A percentile compares a stretch with the other conserved stretches of the same genome.
Evolutionary conservation across 1,140 invertebrate species (phyloP).

Genomic region (Sarcophaga bullata): DNA sequence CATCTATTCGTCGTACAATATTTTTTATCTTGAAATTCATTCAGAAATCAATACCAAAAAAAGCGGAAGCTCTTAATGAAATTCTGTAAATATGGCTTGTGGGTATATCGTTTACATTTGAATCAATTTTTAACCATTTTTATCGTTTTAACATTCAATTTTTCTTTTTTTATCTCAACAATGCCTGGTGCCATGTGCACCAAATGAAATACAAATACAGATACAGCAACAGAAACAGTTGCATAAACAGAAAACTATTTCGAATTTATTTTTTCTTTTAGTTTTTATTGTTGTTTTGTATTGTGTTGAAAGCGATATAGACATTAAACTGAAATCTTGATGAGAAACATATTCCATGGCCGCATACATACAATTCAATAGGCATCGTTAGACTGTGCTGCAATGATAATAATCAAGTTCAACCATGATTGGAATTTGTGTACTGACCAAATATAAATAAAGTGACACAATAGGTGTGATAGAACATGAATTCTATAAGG

Average conservation of each 20-base stretch:
- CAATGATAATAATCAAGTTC: slow-evolving; percentile 13
- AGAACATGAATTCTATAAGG: slow-evolving; percentile 21
- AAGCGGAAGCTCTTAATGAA: too few relatives aligned
- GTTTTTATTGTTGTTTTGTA: background rate
- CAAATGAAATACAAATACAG: background rate
- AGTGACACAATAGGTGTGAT: slow-evolving; percentile 23
- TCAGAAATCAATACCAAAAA: too few relatives aligned
- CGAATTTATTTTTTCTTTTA: background rate
- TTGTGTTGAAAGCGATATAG: background rate
- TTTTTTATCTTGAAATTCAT: too few relatives aligned
- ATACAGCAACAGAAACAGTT: background rate
- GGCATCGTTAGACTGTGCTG: background rate
- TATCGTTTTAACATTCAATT: too few relatives aligned
- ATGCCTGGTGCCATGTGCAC: too few relatives aligned
- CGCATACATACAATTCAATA: background rate
- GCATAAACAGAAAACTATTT: background rate
- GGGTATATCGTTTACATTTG: too few relatives aligned
- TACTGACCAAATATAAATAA: slow-evolving; percentile 11
- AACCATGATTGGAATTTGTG: slow-evolving; percentile 14
- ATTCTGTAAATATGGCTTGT: too few relatives aligned
- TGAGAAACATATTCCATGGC: background rate
- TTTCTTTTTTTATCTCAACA: too few relatives aligned
- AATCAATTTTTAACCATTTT: too few relatives aligned
- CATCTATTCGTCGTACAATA: too few relatives aligned
- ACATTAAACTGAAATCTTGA: slow-evolving; percentile 5